phyloP scores from a whole-genome alignment of 1,140 invertebrate genomes.

The Trichonephila clavipes region DNA sequence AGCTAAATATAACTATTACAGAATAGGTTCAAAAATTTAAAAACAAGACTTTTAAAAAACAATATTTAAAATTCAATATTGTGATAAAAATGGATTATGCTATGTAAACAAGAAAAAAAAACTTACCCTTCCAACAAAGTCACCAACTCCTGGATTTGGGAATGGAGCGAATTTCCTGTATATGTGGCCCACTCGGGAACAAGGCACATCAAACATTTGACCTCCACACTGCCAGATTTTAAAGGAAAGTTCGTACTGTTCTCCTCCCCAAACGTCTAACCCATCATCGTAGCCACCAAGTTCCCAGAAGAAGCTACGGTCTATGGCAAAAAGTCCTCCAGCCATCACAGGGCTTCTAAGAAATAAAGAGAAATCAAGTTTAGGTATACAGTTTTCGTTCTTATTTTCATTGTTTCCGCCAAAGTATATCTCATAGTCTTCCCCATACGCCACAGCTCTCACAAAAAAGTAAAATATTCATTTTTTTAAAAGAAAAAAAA shows the following conservation, averaged over 20 bases:
- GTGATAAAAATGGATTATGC: too few relatives aligned
- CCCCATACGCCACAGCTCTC: background rate
- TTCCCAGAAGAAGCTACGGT: slow-evolving; percentile 85
- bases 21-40: background rate
- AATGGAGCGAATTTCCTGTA: slow-evolving; percentile 85
- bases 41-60: background rate
- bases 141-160: slow-evolving; percentile 93
- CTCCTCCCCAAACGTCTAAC: slow-evolving; percentile 85
- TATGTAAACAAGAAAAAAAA: too few relatives aligned
- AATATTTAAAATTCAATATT: background rate
- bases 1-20: too few relatives aligned
- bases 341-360: slow-evolving; percentile 86
- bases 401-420: background rate
- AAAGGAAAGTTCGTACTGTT: slow-evolving; percentile 79
- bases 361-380: slow-evolving; percentile 18
- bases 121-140: slow-evolving; percentile 89
- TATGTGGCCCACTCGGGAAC: slow-evolving; percentile 83
- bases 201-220: slow-evolving; percentile 82
- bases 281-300: slow-evolving; percentile 86
- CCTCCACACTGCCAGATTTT: slow-evolving; percentile 83
- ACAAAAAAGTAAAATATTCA: slow-evolving; percentile 9
- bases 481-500: background rate
- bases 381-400: background rate
- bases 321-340: slow-evolving; percentile 86
- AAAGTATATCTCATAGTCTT: background rate